These are phyloP conservation scores for Cistogaster globosa DNA, from an alignment of 2,888 invertebrate species.

Conservation along the genomic window DNA sequence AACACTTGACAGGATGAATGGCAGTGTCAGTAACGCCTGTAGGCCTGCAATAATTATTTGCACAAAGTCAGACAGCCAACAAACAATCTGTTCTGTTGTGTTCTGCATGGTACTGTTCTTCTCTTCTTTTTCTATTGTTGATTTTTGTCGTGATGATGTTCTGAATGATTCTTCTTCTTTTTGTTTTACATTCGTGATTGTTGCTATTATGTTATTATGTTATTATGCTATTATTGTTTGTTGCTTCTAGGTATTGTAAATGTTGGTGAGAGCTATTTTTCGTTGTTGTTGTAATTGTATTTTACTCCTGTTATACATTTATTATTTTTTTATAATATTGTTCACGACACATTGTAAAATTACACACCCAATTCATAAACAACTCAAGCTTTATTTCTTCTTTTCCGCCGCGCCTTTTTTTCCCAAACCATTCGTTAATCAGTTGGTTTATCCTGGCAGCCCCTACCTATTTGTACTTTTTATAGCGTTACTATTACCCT, in stretches of 20 bases:
- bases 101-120: no score
- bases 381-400: constrained; percentile 8
- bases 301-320: constrained; percentile 37
- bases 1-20: constrained; percentile 60
- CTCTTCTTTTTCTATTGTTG: constrained; percentile 40
- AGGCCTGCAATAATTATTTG: constrained; percentile 41
- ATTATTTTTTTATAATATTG: constrained; percentile 45
- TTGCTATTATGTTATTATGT: constrained; percentile 34
- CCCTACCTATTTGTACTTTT: constrained; percentile 8
- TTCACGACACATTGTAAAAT: constrained; percentile 65
- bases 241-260: constrained; percentile 48
- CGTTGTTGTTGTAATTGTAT: constrained; percentile 12
- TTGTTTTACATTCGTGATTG: constrained; percentile 34
- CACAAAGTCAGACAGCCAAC: constrained; percentile 8
- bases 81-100: constrained; percentile 46
- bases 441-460: not conserved
- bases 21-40: constrained; percentile 55
- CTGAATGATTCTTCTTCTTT: no score
- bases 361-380: constrained; percentile 65
- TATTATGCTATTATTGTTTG: no score
- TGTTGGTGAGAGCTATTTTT: constrained; percentile 25
- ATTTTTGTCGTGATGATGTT: constrained; percentile 9
- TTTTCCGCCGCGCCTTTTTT: constrained; percentile 31
- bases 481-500: constrained; percentile 58
- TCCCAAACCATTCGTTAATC: constrained; percentile 11